Base-by-base conservation (phyloP, 1,140 invertebrate genomes). In the Trichonephila clavipes region DNA sequence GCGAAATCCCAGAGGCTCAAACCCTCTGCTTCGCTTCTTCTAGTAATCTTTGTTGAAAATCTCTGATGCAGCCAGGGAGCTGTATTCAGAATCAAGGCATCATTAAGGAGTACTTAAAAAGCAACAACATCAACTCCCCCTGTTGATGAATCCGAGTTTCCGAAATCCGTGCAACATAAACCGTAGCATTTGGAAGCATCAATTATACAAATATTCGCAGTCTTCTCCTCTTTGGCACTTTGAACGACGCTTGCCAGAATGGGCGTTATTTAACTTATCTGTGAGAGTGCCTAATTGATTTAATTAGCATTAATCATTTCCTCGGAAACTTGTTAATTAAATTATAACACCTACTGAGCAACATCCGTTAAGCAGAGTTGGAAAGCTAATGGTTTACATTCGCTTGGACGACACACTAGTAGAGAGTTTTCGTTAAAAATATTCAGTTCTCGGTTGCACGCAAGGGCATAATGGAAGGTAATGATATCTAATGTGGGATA, bases 271-370 rank as follows among this genome's bases (percentile, higher is more conserved):
- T 87, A 72, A 72, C 62, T 92, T 92, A 92, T 92, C 91, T 87
- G 62, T 19, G 62, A 87, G 64, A 92, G 91, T 51, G 61, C 83
- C 91, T 92, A 92, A 92, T 92, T 92, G 91, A 92, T 92, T 92
- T 92, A 92, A 92, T 92, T 92, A 92, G 91, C 91, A 92, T 92
- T 92, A 92, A 92, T 92, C 91, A 92, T 92, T 92, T 92, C 85
- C 64, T 87, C 61, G 34, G 64, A 87, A 87, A 92, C 82, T 92
- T 92, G 91, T 87, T 92, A 92, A 92, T 92, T 92, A 92, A 92
- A 92, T 92, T 92, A 92, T 92, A 83, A 92, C 82, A 87, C 85
- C 66, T 72, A 92, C 91, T 77, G 82, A 40, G 87, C 59, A 88
- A 69, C 61, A 44, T 66, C 83, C 83, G 19, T 21, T 51, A 12